phyloP scores from a whole-genome alignment of 2,888 invertebrate genomes.

The Pachliopta kotzebuea region DNA sequence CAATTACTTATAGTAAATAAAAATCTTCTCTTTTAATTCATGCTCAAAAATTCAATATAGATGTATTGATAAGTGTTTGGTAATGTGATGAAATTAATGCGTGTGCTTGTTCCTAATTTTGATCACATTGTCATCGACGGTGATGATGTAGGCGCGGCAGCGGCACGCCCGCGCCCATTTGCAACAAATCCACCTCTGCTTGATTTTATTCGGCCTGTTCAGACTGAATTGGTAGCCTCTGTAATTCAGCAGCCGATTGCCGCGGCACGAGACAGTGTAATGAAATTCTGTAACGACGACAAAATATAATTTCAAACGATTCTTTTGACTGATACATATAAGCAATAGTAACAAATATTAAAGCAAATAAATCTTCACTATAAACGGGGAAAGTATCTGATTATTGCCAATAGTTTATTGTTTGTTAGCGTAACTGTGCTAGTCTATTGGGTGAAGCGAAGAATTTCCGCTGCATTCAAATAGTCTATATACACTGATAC shows the following conservation, averaged over 20 bases:
- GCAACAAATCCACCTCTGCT: slow-evolving; percentile 39
- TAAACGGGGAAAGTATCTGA: too few relatives aligned
- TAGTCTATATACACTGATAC: too few relatives aligned
- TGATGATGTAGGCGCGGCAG: slow-evolving; percentile 39
- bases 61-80: not conserved
- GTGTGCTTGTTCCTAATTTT: slow-evolving; percentile 33
- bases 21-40: too few relatives aligned
- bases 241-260: slow-evolving; percentile 40
- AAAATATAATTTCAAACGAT: not conserved
- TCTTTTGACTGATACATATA: too few relatives aligned
- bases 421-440: too few relatives aligned
- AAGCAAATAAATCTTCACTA: too few relatives aligned
- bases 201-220: slow-evolving; percentile 26
- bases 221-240: slow-evolving; percentile 40
- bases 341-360: too few relatives aligned
- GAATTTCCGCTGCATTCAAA: too few relatives aligned
- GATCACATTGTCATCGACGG: slow-evolving; percentile 38
- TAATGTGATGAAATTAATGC: not conserved
- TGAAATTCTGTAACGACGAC: slow-evolving; percentile 7
- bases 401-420: too few relatives aligned
- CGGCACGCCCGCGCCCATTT: slow-evolving; percentile 33
- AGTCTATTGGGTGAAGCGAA: too few relatives aligned
- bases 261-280: slow-evolving; percentile 22
- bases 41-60: not conserved
- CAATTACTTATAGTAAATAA: too few relatives aligned